These are phyloP conservation scores for Leucophenga varia DNA, from an alignment of 1,140 invertebrate species.

Conservation along the genomic window DNA sequence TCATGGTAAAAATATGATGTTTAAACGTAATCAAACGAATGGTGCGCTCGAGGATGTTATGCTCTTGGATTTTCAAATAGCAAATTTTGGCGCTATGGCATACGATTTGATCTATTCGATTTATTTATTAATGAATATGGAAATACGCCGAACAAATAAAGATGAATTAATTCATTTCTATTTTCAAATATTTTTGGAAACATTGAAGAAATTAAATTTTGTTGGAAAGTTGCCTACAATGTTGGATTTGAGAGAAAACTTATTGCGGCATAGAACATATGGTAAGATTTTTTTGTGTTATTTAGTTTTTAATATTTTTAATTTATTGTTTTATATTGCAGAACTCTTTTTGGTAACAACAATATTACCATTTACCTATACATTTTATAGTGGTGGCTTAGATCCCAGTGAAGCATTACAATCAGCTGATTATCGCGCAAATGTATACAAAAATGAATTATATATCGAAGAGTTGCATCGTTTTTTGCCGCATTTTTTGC, in stretches of 20 bases:
- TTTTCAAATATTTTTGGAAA: background rate
- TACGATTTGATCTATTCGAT: conserved; percentile 4
- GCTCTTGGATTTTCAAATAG: background rate
- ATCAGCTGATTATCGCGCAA: background rate
- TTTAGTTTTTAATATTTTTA: background rate
- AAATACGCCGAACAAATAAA: background rate
- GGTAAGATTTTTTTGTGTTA: background rate
- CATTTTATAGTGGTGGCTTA: background rate
- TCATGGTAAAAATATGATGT: conserved; percentile 4
- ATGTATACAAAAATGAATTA: background rate
- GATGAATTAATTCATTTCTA: conserved; percentile 5
- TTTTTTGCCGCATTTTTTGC: conserved; percentile 1
- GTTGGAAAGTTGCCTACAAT: background rate
- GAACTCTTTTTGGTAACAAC: background rate
- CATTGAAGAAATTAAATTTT: background rate
- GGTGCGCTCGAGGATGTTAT: background rate
- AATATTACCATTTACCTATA: background rate
- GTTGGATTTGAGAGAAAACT: background rate
- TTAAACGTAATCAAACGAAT: background rate
- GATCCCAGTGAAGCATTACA: conserved; percentile 1
- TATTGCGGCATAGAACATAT: background rate
- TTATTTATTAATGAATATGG: background rate
- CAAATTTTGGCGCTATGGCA: background rate
- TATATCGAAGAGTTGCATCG: conserved; percentile 1
- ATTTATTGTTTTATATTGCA: background rate